phyloP scores from a whole-genome alignment of 2,797 vertebrate species.

The Crocodylus rhombifer region DNA sequence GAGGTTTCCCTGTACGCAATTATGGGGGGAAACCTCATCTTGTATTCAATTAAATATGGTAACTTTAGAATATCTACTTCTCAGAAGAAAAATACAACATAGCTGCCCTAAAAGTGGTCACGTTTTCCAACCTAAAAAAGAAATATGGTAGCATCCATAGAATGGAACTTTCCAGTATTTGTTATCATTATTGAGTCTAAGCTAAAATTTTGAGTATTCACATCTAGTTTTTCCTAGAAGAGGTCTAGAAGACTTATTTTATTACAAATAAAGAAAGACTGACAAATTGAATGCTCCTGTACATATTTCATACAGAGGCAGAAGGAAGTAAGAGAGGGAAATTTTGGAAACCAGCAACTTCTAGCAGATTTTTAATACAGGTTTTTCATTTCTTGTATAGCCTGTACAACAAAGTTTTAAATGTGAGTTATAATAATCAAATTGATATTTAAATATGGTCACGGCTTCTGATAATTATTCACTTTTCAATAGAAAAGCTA shows the following conservation, averaged over 20 bases:
- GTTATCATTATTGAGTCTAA: background rate
- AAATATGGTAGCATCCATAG: background rate
- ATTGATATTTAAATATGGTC: background rate
- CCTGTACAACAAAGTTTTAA: background rate
- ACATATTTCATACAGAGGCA: accelerated
- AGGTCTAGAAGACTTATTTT: background rate
- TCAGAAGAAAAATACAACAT: background rate
- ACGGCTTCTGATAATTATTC: background rate
- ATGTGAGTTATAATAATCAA: background rate
- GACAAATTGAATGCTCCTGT: background rate
- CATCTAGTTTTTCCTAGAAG: background rate
- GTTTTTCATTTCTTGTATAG: background rate
- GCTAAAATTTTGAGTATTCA: background rate
- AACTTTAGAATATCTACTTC: background rate
- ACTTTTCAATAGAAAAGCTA: background rate
- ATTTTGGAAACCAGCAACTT: background rate
- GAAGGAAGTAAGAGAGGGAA: background rate
- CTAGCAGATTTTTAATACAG: background rate
- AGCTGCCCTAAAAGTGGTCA: background rate
- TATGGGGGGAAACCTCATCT: too few species aligned
- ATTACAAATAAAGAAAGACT: background rate
- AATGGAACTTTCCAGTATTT: background rate
- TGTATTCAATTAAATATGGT: too few species aligned
- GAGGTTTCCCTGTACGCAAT: too few species aligned
- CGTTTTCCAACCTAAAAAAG: background rate